These are phyloP conservation scores for Tridacna crocea DNA, from an alignment of 2,888 invertebrate genomes.

Conservation along the genomic window DNA sequence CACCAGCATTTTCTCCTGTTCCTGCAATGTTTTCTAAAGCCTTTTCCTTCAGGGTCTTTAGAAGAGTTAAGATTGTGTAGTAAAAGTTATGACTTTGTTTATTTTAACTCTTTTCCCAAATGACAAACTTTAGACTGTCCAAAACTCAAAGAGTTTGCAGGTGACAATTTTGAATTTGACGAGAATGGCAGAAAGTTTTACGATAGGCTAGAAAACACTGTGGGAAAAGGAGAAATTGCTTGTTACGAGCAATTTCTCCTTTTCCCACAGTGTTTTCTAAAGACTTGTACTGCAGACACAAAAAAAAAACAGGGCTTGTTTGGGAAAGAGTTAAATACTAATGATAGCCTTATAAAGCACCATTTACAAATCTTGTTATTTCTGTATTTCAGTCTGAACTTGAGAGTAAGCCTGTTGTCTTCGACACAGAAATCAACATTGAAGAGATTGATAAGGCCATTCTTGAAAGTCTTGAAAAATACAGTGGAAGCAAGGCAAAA, in stretches of 20 bases:
- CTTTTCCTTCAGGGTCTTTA: no score
- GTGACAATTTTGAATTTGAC: no score
- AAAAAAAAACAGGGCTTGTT: not conserved
- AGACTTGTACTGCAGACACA: not conserved
- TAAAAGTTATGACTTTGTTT: no score
- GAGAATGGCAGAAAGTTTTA: no score
- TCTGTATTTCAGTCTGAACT: not conserved
- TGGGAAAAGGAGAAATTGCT: not conserved
- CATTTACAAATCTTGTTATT: not conserved
- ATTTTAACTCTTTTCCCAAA: no score
- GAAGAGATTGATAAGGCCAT: slow-evolving; percentile 5
- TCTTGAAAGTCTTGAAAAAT: not conserved
- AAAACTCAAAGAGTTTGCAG: no score
- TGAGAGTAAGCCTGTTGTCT: not conserved
- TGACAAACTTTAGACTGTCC: no score
- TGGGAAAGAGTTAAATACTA: no score
- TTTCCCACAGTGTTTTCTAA: not conserved
- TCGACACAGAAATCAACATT: not conserved
- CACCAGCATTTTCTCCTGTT: no score
- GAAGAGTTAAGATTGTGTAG: not conserved
- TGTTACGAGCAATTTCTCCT: not conserved
- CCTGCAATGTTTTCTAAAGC: no score
- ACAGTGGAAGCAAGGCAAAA: not conserved
- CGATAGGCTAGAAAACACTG: not conserved
- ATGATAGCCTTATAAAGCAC: no score